Percentiles rank a stretch among this genome's conserved stretches.
phyloP scores from a whole-genome alignment of 1,140 invertebrate genomes.

The Macrostomum lignano region DNA sequence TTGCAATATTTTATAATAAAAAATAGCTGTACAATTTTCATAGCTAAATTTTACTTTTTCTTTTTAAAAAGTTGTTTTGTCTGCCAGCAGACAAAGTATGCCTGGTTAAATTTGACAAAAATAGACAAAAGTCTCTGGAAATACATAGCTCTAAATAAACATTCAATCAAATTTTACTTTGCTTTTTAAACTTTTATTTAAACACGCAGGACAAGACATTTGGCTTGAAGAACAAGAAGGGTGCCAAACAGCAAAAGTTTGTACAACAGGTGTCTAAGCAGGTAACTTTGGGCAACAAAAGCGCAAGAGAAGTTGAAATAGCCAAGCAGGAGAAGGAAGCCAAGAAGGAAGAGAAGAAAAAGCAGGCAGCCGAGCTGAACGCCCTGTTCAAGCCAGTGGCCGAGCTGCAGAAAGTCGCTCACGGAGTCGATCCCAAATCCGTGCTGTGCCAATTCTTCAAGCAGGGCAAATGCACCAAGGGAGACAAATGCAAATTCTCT shows the following conservation, averaged over 20 bases:
- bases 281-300: slow-evolving; percentile 43
- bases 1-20: no score
- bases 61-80: no score
- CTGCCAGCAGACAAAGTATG: no score
- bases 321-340: slow-evolving; percentile 31
- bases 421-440: slow-evolving; percentile 91
- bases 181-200: no score
- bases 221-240: slow-evolving; percentile 97
- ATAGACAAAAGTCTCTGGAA: no score
- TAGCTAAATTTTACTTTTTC: no score
- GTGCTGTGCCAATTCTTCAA: slow-evolving; percentile 94
- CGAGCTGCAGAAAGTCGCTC: slow-evolving; percentile 59
- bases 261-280: slow-evolving; percentile 91
- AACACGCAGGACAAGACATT: slow-evolving; percentile 99
- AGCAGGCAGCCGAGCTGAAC: slow-evolving; percentile 56
- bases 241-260: slow-evolving; percentile 88
- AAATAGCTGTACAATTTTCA: no score
- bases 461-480: slow-evolving; percentile 76
- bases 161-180: no score
- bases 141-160: no score
- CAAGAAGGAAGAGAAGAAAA: slow-evolving; percentile 49
- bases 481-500: slow-evolving; percentile 78
- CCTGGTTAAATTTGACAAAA: no score
- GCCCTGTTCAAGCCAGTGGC: slow-evolving; percentile 44
- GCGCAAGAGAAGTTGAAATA: slow-evolving; percentile 13